Base-by-base conservation (phyloP, 2,113 vertebrate species). In the Ochotona curzoniae region DNA sequence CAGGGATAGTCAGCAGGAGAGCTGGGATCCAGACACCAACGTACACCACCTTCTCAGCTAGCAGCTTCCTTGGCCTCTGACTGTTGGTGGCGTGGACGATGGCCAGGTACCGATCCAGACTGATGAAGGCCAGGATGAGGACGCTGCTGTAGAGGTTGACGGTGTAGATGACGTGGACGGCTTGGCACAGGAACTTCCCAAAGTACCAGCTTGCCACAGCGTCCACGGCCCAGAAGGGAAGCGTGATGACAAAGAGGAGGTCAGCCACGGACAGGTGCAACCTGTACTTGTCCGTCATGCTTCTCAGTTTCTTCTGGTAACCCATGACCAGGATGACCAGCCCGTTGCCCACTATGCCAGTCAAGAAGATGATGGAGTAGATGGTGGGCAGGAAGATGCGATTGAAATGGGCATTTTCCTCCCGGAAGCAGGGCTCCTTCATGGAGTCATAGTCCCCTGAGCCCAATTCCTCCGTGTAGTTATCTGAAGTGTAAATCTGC, bases 61-160 rank as follows among this genome's bases (percentile, higher is more conserved):
- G 90, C 81, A 99, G 97, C 96, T 98, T 99, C 71, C 99, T 98
- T 0, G 98, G 98, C 92, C 94, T 96, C 95, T 99, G 99, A 96
- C 99, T 99, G 97, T 99, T 99, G 91, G 99, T 99, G 82, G 99
- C 99, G 0, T 98, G 99, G 21, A 99, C 99, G 5, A 99, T 99
- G 0, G 99, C 99, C 95, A 99, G 93, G 97, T 99, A 99, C 3
- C 99, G 98, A 95, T 99, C 99, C 70, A 99, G 96, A 67, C 99
- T 99, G 96, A 99, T 99, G 92, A 99, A 99, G 76, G 99, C 99
- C 97, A 99, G 97, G 96, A 99, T 99, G 81, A 99, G 96, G 69
- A 99, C 99, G 8, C 99, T 99, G 98, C 99, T 99, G 64, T 99
- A 99, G 83, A 99, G 98, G 97, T 99, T 99, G 96, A 99, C 98